phyloP scores from a whole-genome alignment of 1,140 invertebrate genomes.

The Lucilia cuprina region DNA sequence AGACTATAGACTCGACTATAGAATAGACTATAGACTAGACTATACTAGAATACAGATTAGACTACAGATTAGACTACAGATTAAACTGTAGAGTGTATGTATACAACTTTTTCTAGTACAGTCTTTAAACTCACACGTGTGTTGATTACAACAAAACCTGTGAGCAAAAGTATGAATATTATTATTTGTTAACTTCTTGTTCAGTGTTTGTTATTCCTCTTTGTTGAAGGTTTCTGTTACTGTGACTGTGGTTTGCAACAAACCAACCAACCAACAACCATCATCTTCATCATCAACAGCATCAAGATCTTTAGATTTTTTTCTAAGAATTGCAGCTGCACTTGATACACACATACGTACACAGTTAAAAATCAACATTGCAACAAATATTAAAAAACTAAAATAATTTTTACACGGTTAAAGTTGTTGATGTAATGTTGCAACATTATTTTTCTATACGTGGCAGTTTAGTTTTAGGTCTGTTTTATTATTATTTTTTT shows the following conservation, averaged over 20 bases:
- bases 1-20: too few relatives aligned
- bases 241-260: background rate
- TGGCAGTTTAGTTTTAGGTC: conserved; percentile 5
- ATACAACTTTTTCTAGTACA: background rate
- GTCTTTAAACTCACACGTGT: background rate
- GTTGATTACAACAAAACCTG: background rate
- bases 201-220: background rate
- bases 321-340: conserved; percentile 33
- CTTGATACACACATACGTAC: background rate
- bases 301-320: conserved; percentile 9
- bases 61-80: too few relatives aligned
- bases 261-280: background rate
- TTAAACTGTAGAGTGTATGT: too few relatives aligned
- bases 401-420: background rate
- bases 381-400: background rate
- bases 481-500: background rate
- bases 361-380: background rate
- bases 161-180: background rate
- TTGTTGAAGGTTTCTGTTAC: conserved; percentile 1
- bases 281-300: background rate
- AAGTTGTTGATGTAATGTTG: background rate
- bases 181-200: too few relatives aligned
- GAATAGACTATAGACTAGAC: too few relatives aligned
- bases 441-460: background rate
- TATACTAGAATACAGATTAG: too few relatives aligned